Evolutionary conservation across 2,113 vertebrate species (phyloP), one percentile per base, ranked within the genome.

Genomic region (Xiphorhynchus elegans): DNA sequence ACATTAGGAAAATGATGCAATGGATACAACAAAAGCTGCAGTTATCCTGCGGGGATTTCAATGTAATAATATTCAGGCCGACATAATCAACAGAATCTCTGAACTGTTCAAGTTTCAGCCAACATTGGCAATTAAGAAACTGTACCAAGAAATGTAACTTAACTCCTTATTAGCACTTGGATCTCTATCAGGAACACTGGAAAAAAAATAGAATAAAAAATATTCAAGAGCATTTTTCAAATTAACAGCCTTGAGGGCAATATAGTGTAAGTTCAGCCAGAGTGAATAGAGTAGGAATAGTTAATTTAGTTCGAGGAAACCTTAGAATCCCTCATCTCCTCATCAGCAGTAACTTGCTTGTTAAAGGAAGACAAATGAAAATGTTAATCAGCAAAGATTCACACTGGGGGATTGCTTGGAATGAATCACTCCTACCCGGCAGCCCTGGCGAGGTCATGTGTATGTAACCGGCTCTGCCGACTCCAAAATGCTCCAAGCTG

Each of bases 291-390:
- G 77, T 13, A 77, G 80, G 86, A 96, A 84, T 78, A 94, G 91
- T 93, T 94, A 88, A 93, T 88, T 90, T 73, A 86, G 69, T n/a
- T 62, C 37, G 67, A 77, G 82, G 96, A 96, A 97, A 97, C 64
- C 66, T 95, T 93, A 96, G 96, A 96, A 96, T 95, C 94, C 96
- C 96, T 94, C 89, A 76, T 97, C 93, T 90, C 90, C 82, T 96
- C 88, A 93, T 97, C 95, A 96, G 92, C 95, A 91, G 84, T 59
- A 93, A 95, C 78, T 91, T 3, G 88, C 95, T 96, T 96, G 94
- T 95, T 95, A 97, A 77, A 90, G 79, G 88, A 95, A 96, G 95
- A 98, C 96, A 96, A 96, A 97, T 96, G 96, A 89, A 93, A 96
- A 91, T 33, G 84, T 96, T 97, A 96, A 93, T 96, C 94, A 97